These are phyloP conservation scores for Coturnix japonica DNA, from an alignment of 2,113 vertebrate genomes.

Conservation along the genomic window DNA sequence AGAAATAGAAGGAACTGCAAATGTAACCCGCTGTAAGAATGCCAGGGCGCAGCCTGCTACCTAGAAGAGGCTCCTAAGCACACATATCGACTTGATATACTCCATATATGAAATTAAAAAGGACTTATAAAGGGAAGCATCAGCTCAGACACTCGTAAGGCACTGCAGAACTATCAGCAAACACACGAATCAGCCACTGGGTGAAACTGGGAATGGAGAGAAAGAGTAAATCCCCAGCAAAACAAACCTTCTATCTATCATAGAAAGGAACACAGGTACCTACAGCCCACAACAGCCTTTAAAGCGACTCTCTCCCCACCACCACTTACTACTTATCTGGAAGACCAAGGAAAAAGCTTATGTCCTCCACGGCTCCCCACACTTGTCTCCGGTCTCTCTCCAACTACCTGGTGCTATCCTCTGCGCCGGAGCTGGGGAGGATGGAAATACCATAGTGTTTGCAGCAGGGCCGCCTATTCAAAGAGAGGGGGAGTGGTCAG, in stretches of 20 bases:
- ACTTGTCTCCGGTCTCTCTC: slow-evolving; percentile 53
- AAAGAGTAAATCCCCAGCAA: neutral
- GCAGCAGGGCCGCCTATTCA: slow-evolving; percentile 86
- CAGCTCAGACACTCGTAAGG: neutral
- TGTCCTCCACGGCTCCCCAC: slow-evolving; percentile 54
- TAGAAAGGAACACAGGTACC: neutral
- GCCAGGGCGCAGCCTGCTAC: neutral
- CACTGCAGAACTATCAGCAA: neutral
- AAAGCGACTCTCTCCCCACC: slow-evolving; percentile 5
- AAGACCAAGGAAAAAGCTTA: slow-evolving; percentile 31
- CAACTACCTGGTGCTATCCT: slow-evolving; percentile 77
- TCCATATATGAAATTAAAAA: neutral
- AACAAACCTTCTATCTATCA: neutral
- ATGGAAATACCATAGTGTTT: slow-evolving; percentile 84
- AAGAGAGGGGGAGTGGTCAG: slow-evolving; percentile 82
- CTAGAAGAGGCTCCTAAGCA: neutral
- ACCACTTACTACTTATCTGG: slow-evolving; percentile 72
- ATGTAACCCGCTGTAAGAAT: slow-evolving; percentile 1
- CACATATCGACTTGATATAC: neutral
- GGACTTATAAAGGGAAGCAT: neutral
- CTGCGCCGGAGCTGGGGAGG: slow-evolving; percentile 78
- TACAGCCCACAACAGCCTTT: slow-evolving; percentile 5
- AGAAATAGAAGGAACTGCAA: neutral
- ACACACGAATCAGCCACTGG: neutral
- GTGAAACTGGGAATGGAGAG: neutral